Conservation (phyloP, 2,797 vertebrate genomes). For the Chelmon rostratus region DNA sequence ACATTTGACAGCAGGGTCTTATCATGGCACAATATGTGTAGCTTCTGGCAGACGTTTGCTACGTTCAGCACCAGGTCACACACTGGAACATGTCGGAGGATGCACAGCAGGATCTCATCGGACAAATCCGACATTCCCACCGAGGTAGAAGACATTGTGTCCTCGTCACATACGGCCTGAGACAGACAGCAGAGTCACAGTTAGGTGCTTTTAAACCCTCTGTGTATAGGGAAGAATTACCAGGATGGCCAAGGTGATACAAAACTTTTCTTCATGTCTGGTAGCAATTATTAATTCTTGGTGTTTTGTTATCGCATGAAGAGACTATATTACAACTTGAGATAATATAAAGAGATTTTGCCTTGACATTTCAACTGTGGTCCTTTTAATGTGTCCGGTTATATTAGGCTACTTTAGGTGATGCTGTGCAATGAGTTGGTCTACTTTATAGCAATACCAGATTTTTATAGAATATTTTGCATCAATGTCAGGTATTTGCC, state of each 20-base stretch:
- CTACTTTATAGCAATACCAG: not conserved
- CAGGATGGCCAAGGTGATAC: not conserved
- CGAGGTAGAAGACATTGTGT: slow-evolving; percentile 65
- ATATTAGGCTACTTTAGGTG: not conserved
- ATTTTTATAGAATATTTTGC: not conserved
- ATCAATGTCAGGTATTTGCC: not conserved
- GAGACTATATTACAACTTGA: no score
- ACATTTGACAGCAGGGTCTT: slow-evolving; percentile 92
- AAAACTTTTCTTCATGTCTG: not conserved
- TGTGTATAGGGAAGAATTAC: not conserved
- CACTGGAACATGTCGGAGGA: slow-evolving; percentile 91
- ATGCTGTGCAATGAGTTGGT: not conserved
- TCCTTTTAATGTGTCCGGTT: not conserved
- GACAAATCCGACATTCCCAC: slow-evolving; percentile 93
- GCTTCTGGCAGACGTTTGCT: slow-evolving; percentile 90
- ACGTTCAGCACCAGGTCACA: slow-evolving; percentile 92
- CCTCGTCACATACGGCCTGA: slow-evolving; percentile 79
- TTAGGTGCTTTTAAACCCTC: not conserved
- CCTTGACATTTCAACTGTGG: not conserved
- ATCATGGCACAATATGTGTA: slow-evolving; percentile 90
- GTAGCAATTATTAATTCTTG: not conserved
- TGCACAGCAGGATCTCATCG: slow-evolving; percentile 95
- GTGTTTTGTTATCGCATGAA: not conserved
- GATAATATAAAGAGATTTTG: not conserved
- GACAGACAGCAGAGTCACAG: not conserved